Conservation (phyloP, 2,113 vertebrate species). For the Gymnobelideus leadbeateri region DNA sequence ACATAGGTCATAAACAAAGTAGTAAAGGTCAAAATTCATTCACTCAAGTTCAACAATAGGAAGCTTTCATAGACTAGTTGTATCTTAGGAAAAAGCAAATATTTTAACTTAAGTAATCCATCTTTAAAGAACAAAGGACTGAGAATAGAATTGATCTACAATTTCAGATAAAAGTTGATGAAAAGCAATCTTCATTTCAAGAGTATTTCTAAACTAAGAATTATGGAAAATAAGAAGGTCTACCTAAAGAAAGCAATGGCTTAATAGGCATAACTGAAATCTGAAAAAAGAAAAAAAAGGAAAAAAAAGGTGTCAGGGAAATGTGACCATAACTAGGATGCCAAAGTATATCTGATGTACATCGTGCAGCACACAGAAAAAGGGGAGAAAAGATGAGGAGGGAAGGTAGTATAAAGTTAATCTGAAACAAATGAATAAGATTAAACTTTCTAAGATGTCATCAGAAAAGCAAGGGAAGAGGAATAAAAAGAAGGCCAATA, state of each 20-base stretch:
- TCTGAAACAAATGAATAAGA: not conserved
- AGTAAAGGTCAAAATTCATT: conserved; percentile 2
- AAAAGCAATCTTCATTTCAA: not conserved
- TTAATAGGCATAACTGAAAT: not conserved
- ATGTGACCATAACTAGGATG: not conserved
- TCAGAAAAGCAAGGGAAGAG: not conserved
- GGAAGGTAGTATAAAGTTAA: not conserved
- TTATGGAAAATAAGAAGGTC: conserved; percentile 4
- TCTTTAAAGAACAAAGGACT: conserved; percentile 21
- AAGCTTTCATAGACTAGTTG: not conserved
- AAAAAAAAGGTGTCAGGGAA: not conserved
- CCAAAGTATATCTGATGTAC: conserved; percentile 18
- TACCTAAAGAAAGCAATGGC: not conserved
- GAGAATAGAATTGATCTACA: not conserved
- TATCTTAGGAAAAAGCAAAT: not conserved
- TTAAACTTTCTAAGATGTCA: not conserved
- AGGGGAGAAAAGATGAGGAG: conserved; percentile 11
- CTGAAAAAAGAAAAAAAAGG: not conserved
- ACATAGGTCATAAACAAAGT: not conserved
- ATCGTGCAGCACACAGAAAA: conserved; percentile 23
- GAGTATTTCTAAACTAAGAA: not conserved
- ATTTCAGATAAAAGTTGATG: not conserved
- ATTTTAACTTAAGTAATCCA: not conserved
- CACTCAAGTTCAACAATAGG: not conserved
- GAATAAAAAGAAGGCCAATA: not conserved